These are phyloP conservation scores for Chloroclystis v-ata DNA, from an alignment of 2,888 invertebrate genomes.

Conservation along the genomic window DNA sequence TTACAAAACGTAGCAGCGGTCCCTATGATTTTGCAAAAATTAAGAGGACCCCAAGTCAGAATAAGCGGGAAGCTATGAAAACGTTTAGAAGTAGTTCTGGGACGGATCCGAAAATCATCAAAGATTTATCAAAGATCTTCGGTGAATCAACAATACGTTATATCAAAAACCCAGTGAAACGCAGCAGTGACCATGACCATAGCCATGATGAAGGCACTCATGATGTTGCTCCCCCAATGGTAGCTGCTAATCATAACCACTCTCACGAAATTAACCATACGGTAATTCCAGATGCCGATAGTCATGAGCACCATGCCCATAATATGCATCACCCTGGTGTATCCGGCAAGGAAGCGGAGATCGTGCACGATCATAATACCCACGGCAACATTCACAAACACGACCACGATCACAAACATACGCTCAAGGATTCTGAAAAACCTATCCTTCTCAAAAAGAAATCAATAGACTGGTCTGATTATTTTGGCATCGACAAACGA, in stretches of 20 bases:
- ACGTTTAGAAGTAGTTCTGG: conserved; percentile 66
- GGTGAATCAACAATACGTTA: conserved; percentile 63
- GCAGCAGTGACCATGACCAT: conserved; percentile 63
- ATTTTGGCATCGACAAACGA: conserved; percentile 90
- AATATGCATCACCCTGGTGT: conserved; percentile 54
- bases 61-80: conserved; percentile 52
- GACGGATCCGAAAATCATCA: conserved; percentile 83
- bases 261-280: conserved; percentile 45
- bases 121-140: conserved; percentile 83
- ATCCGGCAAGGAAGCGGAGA: conserved; percentile 40
- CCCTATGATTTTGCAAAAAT: conserved; percentile 47
- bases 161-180: conserved; percentile 75
- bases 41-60: conserved; percentile 53
- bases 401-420: conserved; percentile 30
- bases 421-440: conserved; percentile 50
- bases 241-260: conserved; percentile 48
- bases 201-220: conserved; percentile 53
- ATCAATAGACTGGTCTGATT: conserved; percentile 91
- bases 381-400: conserved; percentile 40
- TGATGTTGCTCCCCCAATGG: conserved; percentile 62
- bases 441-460: conserved; percentile 83
- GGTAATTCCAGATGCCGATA: conserved; percentile 45
- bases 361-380: conserved; percentile 24
- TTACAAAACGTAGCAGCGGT: conserved; percentile 81
- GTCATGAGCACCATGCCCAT: conserved; percentile 57